Conservation (phyloP, 2,797 vertebrate species). For the Nothura maculosa region DNA sequence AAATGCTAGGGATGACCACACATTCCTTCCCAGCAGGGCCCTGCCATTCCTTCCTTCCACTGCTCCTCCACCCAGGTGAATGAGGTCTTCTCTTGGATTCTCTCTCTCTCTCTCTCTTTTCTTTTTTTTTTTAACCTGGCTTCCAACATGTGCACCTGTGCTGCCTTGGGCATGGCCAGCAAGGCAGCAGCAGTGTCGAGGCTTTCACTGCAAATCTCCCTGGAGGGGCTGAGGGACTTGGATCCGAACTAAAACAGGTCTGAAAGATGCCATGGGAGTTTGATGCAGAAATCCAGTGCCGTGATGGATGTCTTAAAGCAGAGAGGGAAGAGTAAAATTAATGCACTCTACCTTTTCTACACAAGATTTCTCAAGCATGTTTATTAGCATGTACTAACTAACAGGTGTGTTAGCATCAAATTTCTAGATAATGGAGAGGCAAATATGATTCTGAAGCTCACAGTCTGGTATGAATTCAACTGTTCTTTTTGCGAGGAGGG, state of each 20-base stretch:
- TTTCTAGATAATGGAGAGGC: conserved; percentile 33
- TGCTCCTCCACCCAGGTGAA: background rate
- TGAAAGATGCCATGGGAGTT: background rate
- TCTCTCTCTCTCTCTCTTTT: background rate
- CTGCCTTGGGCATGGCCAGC: background rate
- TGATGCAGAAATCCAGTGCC: background rate
- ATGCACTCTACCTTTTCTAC: background rate
- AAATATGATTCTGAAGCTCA: background rate
- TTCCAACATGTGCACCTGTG: background rate
- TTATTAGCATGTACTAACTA: conserved; percentile 11
- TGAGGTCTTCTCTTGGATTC: background rate
- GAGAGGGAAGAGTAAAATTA: background rate
- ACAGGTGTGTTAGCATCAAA: conserved; percentile 54
- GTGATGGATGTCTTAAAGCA: background rate
- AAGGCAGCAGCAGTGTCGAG: background rate
- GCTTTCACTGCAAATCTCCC: background rate
- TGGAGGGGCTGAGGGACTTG: background rate
- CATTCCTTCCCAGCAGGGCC: background rate
- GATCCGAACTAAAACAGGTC: background rate
- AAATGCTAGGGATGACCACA: conserved; percentile 12
- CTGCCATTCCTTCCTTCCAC: background rate
- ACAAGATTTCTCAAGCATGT: conserved; percentile 47
- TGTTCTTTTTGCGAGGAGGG: background rate
- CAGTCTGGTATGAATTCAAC: background rate
- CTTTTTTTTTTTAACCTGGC: background rate